Conservation (phyloP, 2,888 invertebrate species). For the Hirtodrosophila trivittata region DNA sequence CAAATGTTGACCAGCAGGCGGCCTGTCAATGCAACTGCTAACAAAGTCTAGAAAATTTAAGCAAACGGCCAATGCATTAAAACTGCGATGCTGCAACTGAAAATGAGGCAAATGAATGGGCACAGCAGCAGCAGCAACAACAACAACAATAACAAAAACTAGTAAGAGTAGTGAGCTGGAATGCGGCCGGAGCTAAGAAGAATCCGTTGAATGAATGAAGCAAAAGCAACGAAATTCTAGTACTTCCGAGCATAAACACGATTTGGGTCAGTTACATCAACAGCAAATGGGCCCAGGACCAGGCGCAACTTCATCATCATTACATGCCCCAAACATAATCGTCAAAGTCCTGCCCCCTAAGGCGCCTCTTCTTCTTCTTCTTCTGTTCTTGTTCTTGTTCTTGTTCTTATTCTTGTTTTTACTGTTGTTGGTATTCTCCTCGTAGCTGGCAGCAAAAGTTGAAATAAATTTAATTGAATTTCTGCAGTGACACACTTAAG, state of each 20-base stretch:
- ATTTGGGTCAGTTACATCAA: slow-evolving; percentile 80
- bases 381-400: slow-evolving; percentile 25
- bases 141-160: slow-evolving; percentile 10
- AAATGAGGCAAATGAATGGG: slow-evolving; percentile 72
- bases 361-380: slow-evolving; percentile 30
- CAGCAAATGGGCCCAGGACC: slow-evolving; percentile 61
- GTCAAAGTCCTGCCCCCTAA: slow-evolving; percentile 55
- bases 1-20: slow-evolving; percentile 31
- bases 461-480: slow-evolving; percentile 81
- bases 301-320: slow-evolving; percentile 57
- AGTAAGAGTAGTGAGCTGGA: slow-evolving; percentile 28
- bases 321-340: slow-evolving; percentile 58
- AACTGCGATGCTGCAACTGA: slow-evolving; percentile 66
- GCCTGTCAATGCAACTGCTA: slow-evolving; percentile 44
- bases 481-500: slow-evolving; percentile 65
- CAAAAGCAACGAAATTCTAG: slow-evolving; percentile 36
- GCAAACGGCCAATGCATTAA: slow-evolving; percentile 63
- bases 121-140: slow-evolving; percentile 32
- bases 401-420: slow-evolving; percentile 25
- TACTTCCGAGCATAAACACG: slow-evolving; percentile 46
- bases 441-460: slow-evolving; percentile 65
- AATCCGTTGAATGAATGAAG: slow-evolving; percentile 46
- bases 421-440: slow-evolving; percentile 14
- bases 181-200: slow-evolving; percentile 45
- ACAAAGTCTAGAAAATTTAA: slow-evolving; percentile 37